These are phyloP conservation scores for Apamea monoglypha DNA, from an alignment of 2,888 invertebrate genomes.

Conservation along the genomic window DNA sequence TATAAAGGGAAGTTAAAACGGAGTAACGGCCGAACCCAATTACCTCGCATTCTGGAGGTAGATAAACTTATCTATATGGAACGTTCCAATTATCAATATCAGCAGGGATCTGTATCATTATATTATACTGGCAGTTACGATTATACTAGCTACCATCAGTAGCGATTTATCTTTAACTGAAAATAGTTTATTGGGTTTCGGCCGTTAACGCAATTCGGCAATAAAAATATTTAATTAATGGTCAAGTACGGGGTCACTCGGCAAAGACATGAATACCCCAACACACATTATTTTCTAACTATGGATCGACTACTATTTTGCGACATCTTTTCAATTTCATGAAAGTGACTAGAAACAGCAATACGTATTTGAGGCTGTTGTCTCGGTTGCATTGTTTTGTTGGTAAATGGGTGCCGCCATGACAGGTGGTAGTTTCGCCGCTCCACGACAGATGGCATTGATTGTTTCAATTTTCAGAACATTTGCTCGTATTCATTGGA, in stretches of 20 bases:
- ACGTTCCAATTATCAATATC: no score
- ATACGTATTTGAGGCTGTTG: neutral
- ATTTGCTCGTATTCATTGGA: neutral
- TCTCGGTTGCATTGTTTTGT: no score
- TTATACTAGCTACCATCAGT: no score
- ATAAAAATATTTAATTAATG: neutral
- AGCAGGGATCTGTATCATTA: no score
- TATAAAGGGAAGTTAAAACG: neutral
- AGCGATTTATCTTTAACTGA: no score
- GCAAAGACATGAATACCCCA: neutral
- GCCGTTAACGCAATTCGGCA: neutral
- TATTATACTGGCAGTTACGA: no score
- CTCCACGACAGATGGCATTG: constrained; percentile 41
- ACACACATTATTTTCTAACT: neutral
- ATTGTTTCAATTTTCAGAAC: neutral
- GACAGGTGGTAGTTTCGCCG: constrained; percentile 14
- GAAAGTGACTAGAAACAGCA: neutral
- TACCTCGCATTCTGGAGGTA: no score
- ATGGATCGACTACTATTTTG: neutral
- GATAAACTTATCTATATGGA: no score
- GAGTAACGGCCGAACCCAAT: neutral
- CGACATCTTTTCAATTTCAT: neutral
- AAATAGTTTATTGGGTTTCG: no score
- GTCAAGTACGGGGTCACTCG: neutral
- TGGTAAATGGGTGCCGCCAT: neutral